These are phyloP conservation scores for Menura novaehollandiae DNA, from an alignment of 2,113 vertebrate genomes.

Conservation along the genomic window DNA sequence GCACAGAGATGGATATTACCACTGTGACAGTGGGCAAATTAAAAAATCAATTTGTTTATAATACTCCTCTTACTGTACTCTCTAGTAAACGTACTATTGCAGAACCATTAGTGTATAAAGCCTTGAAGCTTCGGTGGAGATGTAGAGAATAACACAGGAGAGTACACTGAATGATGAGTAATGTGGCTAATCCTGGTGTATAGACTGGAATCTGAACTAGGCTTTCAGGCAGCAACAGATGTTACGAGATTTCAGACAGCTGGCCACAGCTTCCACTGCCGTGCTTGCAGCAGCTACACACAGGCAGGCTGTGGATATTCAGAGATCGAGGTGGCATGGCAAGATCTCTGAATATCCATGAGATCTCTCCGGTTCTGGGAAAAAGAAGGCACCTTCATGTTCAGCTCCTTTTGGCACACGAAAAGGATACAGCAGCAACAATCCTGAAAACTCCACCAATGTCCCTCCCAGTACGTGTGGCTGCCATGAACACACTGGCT, in stretches of 20 bases:
- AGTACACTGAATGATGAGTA: background rate
- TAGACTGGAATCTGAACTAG: background rate
- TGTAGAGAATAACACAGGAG: background rate
- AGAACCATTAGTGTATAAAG: background rate
- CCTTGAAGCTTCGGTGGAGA: background rate
- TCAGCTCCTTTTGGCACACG: background rate
- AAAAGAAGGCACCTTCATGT: background rate
- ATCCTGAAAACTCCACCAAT: background rate
- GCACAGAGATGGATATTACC: background rate
- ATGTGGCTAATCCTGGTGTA: background rate
- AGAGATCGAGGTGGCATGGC: background rate
- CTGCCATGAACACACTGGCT: background rate
- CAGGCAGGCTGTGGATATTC: background rate
- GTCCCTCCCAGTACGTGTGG: accelerated
- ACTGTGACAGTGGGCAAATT: background rate
- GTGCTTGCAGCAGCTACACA: background rate
- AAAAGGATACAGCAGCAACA: background rate
- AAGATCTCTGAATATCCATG: background rate
- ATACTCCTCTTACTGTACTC: background rate
- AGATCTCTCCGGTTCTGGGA: background rate
- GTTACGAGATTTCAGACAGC: background rate
- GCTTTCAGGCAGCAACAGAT: constrained; percentile 12
- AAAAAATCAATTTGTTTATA: background rate
- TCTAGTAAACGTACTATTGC: background rate
- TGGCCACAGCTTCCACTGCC: background rate